Evolutionary conservation across 2,113 vertebrate genomes (phyloP).

Genomic region (Lonchura striata): DNA sequence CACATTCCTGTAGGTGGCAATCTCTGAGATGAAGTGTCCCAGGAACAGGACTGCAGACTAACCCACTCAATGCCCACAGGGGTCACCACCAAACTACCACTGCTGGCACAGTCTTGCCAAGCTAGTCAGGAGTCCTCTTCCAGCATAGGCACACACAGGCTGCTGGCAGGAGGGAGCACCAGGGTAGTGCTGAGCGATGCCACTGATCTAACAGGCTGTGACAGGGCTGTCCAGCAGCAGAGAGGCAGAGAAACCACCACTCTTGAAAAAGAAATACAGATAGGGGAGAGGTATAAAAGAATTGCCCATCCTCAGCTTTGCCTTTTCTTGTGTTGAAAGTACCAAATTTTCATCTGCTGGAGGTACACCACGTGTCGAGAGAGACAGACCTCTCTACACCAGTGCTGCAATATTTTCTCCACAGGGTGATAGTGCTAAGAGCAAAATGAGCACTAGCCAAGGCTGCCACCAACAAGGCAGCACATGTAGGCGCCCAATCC

Average conservation of each 20-base stretch:
- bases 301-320: background rate
- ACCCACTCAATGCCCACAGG: background rate
- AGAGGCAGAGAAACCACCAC: background rate
- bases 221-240: constrained; percentile 41
- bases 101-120: background rate
- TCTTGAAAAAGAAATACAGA: background rate
- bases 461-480: background rate
- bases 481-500: accelerated
- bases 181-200: background rate
- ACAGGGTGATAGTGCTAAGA: background rate
- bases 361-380: accelerated
- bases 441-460: background rate
- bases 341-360: background rate
- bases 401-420: background rate
- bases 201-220: constrained; percentile 16
- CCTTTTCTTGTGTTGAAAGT: background rate
- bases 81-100: background rate
- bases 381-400: background rate
- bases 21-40: background rate
- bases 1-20: background rate
- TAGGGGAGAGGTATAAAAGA: background rate
- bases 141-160: background rate
- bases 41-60: background rate
- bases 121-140: background rate
- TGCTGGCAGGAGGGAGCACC: background rate